Percentiles rank a stretch among this genome's conserved stretches.
These are phyloP conservation scores for Aspidiotus destructor DNA, from an alignment of 2,888 invertebrate species.

Conservation along the genomic window DNA sequence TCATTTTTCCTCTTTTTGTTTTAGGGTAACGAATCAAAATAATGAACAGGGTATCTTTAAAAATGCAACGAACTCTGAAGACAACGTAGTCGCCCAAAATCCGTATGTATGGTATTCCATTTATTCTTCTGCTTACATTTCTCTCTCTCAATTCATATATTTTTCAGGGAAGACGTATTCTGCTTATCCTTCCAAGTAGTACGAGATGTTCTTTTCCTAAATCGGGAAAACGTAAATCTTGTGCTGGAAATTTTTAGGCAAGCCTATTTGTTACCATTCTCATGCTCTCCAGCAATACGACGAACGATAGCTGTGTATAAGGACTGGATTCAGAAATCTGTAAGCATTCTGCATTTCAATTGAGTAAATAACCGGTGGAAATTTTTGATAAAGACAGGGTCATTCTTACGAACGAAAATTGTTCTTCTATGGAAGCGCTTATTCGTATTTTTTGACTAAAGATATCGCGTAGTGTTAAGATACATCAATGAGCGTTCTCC, in stretches of 20 bases:
- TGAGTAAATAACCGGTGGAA: no score
- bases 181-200: constrained; percentile 49
- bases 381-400: no score
- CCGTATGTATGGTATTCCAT: constrained; percentile 11
- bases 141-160: neutral
- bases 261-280: constrained; percentile 81
- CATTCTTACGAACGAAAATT: no score
- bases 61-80: constrained; percentile 4
- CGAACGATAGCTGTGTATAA: constrained; percentile 86
- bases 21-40: no score
- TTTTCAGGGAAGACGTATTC: constrained; percentile 32
- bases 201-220: constrained; percentile 75
- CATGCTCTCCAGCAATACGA: constrained; percentile 75
- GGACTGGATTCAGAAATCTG: constrained; percentile 87
- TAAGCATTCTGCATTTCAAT: constrained; percentile 41
- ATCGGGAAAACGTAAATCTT: constrained; percentile 85
- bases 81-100: constrained; percentile 17
- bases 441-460: no score
- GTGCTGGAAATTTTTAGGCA: constrained; percentile 89
- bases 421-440: no score
- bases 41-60: neutral
- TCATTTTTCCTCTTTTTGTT: no score
- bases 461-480: no score
- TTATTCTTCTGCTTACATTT: neutral
- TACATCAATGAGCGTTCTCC: no score